Base-by-base conservation (phyloP, 2,113 vertebrate genomes). In the Calypte anna region DNA sequence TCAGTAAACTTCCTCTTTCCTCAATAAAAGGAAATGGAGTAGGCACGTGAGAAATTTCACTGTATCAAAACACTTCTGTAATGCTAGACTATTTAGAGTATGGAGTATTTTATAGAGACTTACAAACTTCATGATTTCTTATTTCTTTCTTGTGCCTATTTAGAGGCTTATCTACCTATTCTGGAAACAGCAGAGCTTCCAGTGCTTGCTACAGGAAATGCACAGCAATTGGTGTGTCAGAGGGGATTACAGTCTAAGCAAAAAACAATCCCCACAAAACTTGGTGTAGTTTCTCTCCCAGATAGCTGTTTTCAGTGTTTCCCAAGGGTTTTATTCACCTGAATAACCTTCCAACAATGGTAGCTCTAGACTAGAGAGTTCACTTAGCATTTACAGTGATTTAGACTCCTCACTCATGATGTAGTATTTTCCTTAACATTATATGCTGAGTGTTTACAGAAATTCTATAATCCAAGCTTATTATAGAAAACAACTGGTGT, bases 401-500 rank as follows among this genome's bases (percentile, higher is more conserved):
- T 36, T 46, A 28, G 27, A 89, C 58, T 50, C 20, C 44, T 69
- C 50, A 27, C 18, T 27, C 43, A 15, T 22, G 53, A 75, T 20
- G 63, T 44, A 23, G 6, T 28, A 14, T 66, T 74, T 61, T 38
- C 50, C 40, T 72, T 33, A 54, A 19, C 82, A 10, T 72, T 62
- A 36, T 1, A 5, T 22, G 15, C 36, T 78, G 55, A 6, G 13
- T 51, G 12, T n/a, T 86, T n/a, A 93, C 33, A 82, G 50, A 62
- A 79, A 20, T 24, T 50, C 30, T 27, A 1, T 6, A 86, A 31
- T 38, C 36, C 68, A n/a, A 18, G 46, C 36, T 58, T 40, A n/a
- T 21, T 54, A 13, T 0, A 58, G 30, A 19, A 53, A 58, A 38
- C 38, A 58, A 46, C 33, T 0, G 1, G 48, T 7, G 18, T 0